phyloP scores from a whole-genome alignment of 2,888 invertebrate genomes.

The Liopterus haemorrhoidalis region DNA sequence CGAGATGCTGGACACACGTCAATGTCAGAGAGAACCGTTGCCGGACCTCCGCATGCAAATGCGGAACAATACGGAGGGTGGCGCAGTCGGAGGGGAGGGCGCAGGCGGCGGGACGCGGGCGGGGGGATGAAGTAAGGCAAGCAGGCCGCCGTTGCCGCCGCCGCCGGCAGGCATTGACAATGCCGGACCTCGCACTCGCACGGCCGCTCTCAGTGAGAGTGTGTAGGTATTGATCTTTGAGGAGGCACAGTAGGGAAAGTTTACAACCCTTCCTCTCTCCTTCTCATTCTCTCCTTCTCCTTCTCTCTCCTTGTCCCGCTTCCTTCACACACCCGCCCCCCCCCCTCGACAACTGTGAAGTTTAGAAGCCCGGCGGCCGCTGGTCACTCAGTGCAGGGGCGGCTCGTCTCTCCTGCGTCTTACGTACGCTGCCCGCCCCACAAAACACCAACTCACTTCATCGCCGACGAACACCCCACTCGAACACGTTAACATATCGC shows the following conservation, averaged over 20 bases:
- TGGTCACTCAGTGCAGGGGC: slow-evolving; percentile 46
- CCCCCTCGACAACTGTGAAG: slow-evolving; percentile 39
- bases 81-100: slow-evolving; percentile 11
- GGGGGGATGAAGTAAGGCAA: slow-evolving; percentile 8
- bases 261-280: slow-evolving; percentile 43
- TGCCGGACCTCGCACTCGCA: slow-evolving; percentile 42
- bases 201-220: slow-evolving; percentile 30
- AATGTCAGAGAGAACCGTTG: background rate
- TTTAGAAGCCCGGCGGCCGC: slow-evolving; percentile 47
- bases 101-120: slow-evolving; percentile 4
- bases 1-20: slow-evolving; percentile 1
- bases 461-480: slow-evolving; percentile 24
- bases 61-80: slow-evolving; percentile 9
- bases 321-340: slow-evolving; percentile 31
- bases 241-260: slow-evolving; percentile 44
- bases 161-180: slow-evolving; percentile 24
- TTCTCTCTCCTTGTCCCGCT: slow-evolving; percentile 29
- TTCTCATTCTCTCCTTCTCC: slow-evolving; percentile 21
- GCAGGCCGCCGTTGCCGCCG: background rate
- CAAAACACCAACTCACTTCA: background rate
- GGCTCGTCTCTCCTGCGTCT: slow-evolving; percentile 39
- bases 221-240: slow-evolving; percentile 50
- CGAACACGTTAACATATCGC: too few relatives aligned
- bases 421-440: too few relatives aligned
- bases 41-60: slow-evolving; percentile 18